Conservation (phyloP, 2,113 vertebrate genomes). For the Carlito syrichta region DNA sequence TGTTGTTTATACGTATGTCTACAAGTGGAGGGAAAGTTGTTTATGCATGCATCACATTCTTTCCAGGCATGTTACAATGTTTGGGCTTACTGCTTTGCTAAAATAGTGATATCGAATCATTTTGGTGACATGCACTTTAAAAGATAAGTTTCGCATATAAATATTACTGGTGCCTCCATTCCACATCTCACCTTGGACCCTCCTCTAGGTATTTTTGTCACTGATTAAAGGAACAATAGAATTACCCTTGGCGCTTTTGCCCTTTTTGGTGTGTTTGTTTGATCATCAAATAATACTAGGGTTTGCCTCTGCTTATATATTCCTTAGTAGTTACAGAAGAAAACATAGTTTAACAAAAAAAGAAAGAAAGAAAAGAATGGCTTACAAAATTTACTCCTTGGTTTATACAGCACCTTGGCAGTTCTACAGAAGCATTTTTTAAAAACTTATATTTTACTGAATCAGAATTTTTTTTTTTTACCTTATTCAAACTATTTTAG, state of each 20-base stretch:
- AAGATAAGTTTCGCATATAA: slow-evolving; percentile 10
- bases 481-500: not conserved
- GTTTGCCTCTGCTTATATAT: slow-evolving; percentile 33
- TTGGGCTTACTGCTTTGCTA: slow-evolving; percentile 6
- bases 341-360: not conserved
- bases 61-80: slow-evolving; percentile 45
- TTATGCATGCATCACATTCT: slow-evolving; percentile 31
- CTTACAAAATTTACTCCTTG: not conserved
- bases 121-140: not conserved
- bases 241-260: not conserved
- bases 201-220: slow-evolving; percentile 17
- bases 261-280: slow-evolving; percentile 22
- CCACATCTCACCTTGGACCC: not conserved
- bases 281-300: slow-evolving; percentile 23
- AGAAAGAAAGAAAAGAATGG: not conserved
- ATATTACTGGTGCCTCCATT: not conserved
- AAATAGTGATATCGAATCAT: slow-evolving; percentile 3
- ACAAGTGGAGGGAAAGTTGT: not conserved
- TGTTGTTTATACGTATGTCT: not conserved
- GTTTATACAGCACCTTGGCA: not conserved
- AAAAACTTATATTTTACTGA: not conserved
- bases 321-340: slow-evolving; percentile 4
- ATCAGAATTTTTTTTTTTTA: not conserved
- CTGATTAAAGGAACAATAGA: slow-evolving; percentile 45
- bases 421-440: not conserved